Evolutionary conservation across 1,140 invertebrate species (phyloP).

Genomic region (Helicoverpa zea): DNA sequence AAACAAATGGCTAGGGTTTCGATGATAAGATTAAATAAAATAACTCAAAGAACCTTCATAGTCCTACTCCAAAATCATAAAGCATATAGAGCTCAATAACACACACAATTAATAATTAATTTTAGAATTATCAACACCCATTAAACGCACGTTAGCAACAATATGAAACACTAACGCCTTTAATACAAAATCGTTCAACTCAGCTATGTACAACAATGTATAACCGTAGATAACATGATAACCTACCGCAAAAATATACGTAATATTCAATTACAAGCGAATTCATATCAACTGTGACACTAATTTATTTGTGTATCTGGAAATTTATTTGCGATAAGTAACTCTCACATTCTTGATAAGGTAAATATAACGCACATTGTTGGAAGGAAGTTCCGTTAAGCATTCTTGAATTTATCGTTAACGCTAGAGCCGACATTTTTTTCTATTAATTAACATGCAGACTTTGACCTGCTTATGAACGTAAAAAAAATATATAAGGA

Average conservation of each 20-base stretch:
- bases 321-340: constrained; percentile 14
- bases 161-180: neutral
- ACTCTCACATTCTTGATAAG: neutral
- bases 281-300: constrained; percentile 11
- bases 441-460: no score
- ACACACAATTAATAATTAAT: neutral
- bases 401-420: no score
- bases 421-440: no score
- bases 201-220: neutral
- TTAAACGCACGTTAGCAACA: neutral
- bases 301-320: constrained; percentile 27
- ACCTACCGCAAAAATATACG: constrained; percentile 27
- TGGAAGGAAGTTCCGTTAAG: neutral
- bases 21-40: no score
- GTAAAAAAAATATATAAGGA: no score
- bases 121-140: neutral
- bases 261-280: constrained; percentile 31
- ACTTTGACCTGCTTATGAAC: no score
- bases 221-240: constrained; percentile 7
- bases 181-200: neutral
- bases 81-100: neutral
- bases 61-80: neutral
- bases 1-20: no score
- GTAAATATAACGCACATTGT: no score
- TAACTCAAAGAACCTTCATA: neutral